Conservation (phyloP, 2,113 vertebrate species). For the Oxygymnocypris stewartii region DNA sequence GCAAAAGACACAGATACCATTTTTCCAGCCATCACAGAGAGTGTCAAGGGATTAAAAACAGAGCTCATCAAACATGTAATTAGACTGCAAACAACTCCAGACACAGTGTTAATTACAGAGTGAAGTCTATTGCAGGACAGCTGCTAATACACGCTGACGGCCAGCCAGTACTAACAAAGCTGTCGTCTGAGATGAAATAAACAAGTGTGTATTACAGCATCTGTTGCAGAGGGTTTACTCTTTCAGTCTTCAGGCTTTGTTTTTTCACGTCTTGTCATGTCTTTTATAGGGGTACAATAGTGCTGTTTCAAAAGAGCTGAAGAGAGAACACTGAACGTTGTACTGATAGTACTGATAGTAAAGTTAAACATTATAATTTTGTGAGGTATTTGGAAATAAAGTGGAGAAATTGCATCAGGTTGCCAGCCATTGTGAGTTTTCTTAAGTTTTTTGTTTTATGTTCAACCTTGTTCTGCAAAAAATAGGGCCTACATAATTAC, state of each 20-base stretch:
- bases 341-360: background rate
- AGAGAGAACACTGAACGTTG: background rate
- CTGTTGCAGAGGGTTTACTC: constrained; percentile 10
- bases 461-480: background rate
- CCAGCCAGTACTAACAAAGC: constrained; percentile 35
- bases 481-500: background rate
- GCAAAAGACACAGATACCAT: constrained; percentile 40
- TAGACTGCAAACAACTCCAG: constrained; percentile 47
- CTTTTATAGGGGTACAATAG: constrained; percentile 1
- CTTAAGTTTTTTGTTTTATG: background rate
- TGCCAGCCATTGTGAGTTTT: background rate
- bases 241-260: constrained; percentile 6
- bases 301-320: background rate
- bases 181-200: constrained; percentile 11
- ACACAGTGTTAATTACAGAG: constrained; percentile 44
- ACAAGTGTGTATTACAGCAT: constrained; percentile 24
- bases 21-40: constrained; percentile 25
- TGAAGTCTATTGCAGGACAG: constrained; percentile 40
- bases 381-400: background rate
- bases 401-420: background rate
- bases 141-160: constrained; percentile 37
- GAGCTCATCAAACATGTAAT: constrained; percentile 51
- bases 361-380: background rate
- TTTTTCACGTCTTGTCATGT: background rate
- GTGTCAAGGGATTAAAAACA: constrained; percentile 45